Percentiles rank a stretch among this genome's conserved stretches.
Evolutionary conservation across 1,140 invertebrate genomes (phyloP).

Genomic region (Drosophila micromelanica): DNA sequence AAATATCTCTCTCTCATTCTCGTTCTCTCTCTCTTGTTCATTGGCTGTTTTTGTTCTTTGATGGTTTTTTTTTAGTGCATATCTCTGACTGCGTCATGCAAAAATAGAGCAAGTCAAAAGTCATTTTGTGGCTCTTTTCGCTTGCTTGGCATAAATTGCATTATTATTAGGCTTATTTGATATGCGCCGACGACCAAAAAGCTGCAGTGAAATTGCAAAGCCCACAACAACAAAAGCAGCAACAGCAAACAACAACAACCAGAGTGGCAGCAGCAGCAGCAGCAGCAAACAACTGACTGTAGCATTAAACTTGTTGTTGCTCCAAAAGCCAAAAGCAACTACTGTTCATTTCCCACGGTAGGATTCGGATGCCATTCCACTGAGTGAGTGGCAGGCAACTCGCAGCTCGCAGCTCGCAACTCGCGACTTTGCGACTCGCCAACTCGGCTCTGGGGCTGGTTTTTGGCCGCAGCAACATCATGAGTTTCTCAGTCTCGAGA

Average conservation of each 20-base stretch:
- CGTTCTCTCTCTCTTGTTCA: too few species aligned
- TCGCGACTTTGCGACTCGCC: slow-evolving; percentile 29
- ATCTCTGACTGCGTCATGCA: not conserved
- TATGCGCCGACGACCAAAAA: slow-evolving; percentile 72
- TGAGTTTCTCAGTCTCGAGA: slow-evolving; percentile 5
- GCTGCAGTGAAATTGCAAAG: slow-evolving; percentile 77
- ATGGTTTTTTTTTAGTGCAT: not conserved
- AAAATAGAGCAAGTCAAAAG: slow-evolving; percentile 61
- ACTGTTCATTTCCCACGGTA: slow-evolving; percentile 84
- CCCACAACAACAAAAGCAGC: slow-evolving; percentile 20
- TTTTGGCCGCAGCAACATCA: slow-evolving; percentile 1
- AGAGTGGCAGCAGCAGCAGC: slow-evolving; percentile 29
- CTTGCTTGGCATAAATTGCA: slow-evolving; percentile 75
- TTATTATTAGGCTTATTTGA: slow-evolving; percentile 82
- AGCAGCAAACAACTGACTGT: slow-evolving; percentile 36
- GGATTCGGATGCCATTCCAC: slow-evolving; percentile 69
- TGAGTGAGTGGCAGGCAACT: slow-evolving; percentile 61
- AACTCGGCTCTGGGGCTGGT: slow-evolving; percentile 33
- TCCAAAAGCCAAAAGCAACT: slow-evolving; percentile 73
- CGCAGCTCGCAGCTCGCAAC: slow-evolving; percentile 19
- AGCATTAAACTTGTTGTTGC: slow-evolving; percentile 68
- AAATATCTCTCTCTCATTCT: not conserved
- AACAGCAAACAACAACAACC: slow-evolving; percentile 14
- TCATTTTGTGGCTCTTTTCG: slow-evolving; percentile 58
- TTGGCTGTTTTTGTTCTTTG: too few species aligned